Base-by-base conservation (phyloP, 2,113 vertebrate genomes). In the Myrmecobius fasciatus region DNA sequence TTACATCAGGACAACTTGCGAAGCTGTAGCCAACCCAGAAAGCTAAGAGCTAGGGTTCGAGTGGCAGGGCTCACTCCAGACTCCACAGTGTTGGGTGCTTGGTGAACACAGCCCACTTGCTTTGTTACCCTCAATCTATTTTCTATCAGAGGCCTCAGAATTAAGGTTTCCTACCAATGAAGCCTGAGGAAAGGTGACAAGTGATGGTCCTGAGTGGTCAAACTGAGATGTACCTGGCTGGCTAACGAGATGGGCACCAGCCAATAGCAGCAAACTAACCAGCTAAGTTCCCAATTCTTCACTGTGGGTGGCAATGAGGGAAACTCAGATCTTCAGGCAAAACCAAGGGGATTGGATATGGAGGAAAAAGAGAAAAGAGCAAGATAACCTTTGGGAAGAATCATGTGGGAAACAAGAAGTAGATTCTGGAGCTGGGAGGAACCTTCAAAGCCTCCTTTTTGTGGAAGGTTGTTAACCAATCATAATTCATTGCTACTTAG, bases 201-300 rank as follows among this genome's bases (percentile, higher is more conserved):
- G 89, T 49, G 49, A 51, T 1, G 89, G 89, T 49, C 89, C 89
- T 89, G 46, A 49, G 89, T 49, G 89, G 89, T 75, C 36, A 75
- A 22, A n/a, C 67, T 75, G 67, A 22, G 14, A n/a, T n/a, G 67
- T 93, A 94, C 48, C 17, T 89, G 90, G 89, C 52, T 51, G 52
- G 89, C 89, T 88, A 51, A 88, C 49, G 46, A 93, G 90, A 83
- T 28, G 22, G 47, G 14, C 1, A 10, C 0, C 51, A 47, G 89
- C 67, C 31, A 94, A 93, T 93, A 96, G 92, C 88, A 49, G 28
- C 51, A 90, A 92, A 97, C 92, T 92, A 93, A 94, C 92, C 91
- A 67, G 92, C 93, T 51, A 94, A 67, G 92, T 83, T 91, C 89
- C 89, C 94, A 92, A 48, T 43, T 95, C 95, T 95, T 97, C 94